Percentiles rank a stretch among this genome's conserved stretches.
Evolutionary conservation across 2,888 invertebrate genomes (phyloP).

Genomic region (Leptopilina drosophilae): DNA sequence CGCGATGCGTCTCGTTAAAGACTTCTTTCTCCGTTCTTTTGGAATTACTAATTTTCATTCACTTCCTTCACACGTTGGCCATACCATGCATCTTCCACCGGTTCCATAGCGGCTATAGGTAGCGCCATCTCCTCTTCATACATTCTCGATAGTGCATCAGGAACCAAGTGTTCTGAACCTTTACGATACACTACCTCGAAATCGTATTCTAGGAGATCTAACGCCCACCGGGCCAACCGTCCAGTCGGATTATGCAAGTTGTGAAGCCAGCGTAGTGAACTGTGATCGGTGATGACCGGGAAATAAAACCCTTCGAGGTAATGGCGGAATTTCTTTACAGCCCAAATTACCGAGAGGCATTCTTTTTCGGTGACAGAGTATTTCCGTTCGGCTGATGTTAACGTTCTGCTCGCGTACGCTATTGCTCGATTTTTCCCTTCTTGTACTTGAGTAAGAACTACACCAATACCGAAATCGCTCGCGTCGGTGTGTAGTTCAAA

Average conservation of each 20-base stretch:
- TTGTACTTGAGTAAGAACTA: conserved; percentile 28
- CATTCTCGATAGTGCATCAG: conserved; percentile 50
- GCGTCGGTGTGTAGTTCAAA: conserved; percentile 3
- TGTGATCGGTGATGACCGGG: conserved; percentile 49
- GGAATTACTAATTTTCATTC: no score
- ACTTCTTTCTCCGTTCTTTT: no score
- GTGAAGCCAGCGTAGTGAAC: conserved; percentile 49
- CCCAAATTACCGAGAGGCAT: conserved; percentile 50
- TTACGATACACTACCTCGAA: conserved; percentile 47
- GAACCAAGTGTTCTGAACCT: conserved; percentile 45
- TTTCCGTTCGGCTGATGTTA: conserved; percentile 39
- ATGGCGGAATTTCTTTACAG: conserved; percentile 45
- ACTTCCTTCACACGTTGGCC: conserved; percentile 26
- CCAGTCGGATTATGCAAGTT: conserved; percentile 38
- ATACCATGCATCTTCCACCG: conserved; percentile 45
- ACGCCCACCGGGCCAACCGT: conserved; percentile 58
- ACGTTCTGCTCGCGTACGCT: conserved; percentile 43
- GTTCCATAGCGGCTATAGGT: neutral
- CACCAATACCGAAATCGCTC: neutral
- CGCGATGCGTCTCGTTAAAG: no score
- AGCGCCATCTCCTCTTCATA: conserved; percentile 36
- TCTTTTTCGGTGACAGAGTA: conserved; percentile 49
- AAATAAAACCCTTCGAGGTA: conserved; percentile 56
- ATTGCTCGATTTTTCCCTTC: conserved; percentile 42
- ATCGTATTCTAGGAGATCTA: conserved; percentile 54